These are phyloP conservation scores for Nyctereutes procyonoides DNA, from an alignment of 2,113 vertebrate species.

Conservation along the genomic window DNA sequence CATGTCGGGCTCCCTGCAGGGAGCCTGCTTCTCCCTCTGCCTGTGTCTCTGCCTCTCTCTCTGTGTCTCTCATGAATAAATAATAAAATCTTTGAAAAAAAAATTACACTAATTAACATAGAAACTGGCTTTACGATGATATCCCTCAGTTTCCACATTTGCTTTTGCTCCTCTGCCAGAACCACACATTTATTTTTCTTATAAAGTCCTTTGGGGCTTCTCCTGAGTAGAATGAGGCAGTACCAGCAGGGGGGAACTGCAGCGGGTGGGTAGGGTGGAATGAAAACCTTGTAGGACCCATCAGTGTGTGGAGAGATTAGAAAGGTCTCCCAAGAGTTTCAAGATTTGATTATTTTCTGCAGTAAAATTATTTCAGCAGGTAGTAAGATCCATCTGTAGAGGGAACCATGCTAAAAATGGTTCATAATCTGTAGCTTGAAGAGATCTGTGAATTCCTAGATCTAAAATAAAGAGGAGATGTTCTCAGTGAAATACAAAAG, in stretches of 20 bases:
- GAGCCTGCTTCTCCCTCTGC: too few relatives aligned
- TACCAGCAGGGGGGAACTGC: not conserved
- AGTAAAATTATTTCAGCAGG: not conserved
- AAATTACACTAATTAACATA: slow-evolving; percentile 50
- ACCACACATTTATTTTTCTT: not conserved
- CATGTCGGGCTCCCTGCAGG: too few relatives aligned
- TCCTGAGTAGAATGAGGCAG: not conserved
- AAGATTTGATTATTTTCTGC: not conserved
- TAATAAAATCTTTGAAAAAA: not conserved
- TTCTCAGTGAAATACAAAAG: slow-evolving; percentile 5
- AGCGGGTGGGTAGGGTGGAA: not conserved
- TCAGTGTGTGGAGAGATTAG: not conserved
- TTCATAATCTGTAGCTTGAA: slow-evolving; percentile 24
- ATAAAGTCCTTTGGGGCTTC: slow-evolving; percentile 30
- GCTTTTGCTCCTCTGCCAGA: slow-evolving; percentile 33
- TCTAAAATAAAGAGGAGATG: not conserved
- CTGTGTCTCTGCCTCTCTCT: too few relatives aligned
- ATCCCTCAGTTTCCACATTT: not conserved
- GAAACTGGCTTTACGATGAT: slow-evolving; percentile 3
- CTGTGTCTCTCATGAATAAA: too few relatives aligned
- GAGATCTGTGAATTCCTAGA: not conserved
- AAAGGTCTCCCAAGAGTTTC: not conserved
- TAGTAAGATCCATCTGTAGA: not conserved
- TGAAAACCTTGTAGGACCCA: not conserved
- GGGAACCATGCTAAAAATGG: slow-evolving; percentile 27